Base-by-base conservation (phyloP, 2,113 vertebrate genomes). In the Anser cygnoides region DNA sequence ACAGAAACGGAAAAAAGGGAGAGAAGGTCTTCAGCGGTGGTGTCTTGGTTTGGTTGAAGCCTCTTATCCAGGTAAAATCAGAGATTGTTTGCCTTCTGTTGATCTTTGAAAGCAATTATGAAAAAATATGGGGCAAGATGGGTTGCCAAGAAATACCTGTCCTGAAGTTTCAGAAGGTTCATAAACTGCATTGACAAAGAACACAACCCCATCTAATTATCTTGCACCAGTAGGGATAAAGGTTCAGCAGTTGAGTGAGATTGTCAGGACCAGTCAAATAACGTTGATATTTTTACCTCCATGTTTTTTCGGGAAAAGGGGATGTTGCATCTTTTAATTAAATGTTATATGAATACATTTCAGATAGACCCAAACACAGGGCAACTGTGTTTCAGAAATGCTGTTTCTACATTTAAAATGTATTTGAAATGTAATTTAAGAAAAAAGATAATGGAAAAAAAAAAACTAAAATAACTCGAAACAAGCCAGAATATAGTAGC, bases 281-380 rank as follows among this genome's bases (percentile, higher is more conserved):
- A 92, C 84, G 62, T 79, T 29, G n/a, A 81, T 96, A 94, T 95
- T 95, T 95, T 96, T 97, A 97, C 96, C 95, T 97, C 90, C 44
- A 26, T 2, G 2, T 35, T 93, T 94, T 96, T 94, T 94, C 70
- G 46, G 92, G 96, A 71, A 84, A 95, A 61, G 83, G 72, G 86
- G 54, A 91, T 91, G 87, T 93, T 96, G 87, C 94, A 46, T 83
- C 92, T 98, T 52, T 97, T 98, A 98, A 98, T 98, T 98, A 98
- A 98, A 96, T 98, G 97, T 98, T 98, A 97, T 95, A 97, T 96
- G 96, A 98, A 98, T 98, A 98, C 96, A 97, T 97, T 98, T 97
- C 96, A 96, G 95, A 97, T 95, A 96, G 94, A 98, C 96, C 97
- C 97, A 98, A 97, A 98, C 97, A 98, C 35, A 97, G 97, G 96